A percentile compares a stretch with the other conserved stretches of the same genome.
phyloP scores from a whole-genome alignment of 1,140 invertebrate genomes.

The Antheraea mylitta region DNA sequence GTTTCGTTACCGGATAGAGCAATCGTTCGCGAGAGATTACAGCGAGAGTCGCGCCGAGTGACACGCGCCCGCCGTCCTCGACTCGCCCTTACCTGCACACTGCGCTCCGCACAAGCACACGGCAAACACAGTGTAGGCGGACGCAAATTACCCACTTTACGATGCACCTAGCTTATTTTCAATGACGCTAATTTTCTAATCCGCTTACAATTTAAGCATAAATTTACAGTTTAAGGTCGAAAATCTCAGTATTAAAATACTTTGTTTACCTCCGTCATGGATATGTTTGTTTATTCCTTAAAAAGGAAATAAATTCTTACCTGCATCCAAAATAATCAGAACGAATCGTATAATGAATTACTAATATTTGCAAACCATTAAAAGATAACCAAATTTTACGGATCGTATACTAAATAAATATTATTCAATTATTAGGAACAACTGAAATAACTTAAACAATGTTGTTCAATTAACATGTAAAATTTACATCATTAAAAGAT shows the following conservation, averaged over 20 bases:
- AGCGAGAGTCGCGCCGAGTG: conserved; percentile 52
- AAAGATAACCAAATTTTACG: too few species aligned
- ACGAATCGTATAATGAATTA: too few species aligned
- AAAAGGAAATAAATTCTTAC: too few species aligned
- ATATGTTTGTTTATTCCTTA: too few species aligned
- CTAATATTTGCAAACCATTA: too few species aligned
- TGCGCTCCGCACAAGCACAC: background rate
- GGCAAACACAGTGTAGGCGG: conserved; percentile 19
- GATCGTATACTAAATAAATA: too few species aligned
- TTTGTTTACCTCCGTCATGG: background rate
- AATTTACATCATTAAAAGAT: too few species aligned
- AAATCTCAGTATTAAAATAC: background rate
- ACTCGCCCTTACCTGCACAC: conserved; percentile 10
- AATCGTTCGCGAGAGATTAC: conserved; percentile 61
- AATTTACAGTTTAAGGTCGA: background rate
- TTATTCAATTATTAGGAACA: too few species aligned
- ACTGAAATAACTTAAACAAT: too few species aligned
- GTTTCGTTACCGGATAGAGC: conserved; percentile 73
- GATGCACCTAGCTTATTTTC: conserved; percentile 19
- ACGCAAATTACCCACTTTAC: conserved; percentile 32
- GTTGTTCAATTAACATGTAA: too few species aligned
- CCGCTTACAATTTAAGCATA: conserved; percentile 27
- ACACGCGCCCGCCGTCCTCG: conserved; percentile 24
- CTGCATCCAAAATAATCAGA: too few species aligned
- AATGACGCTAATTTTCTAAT: conserved; percentile 42